Evolutionary conservation across 1,140 invertebrate species (phyloP).

Genomic region (Scylla paramamosain): DNA sequence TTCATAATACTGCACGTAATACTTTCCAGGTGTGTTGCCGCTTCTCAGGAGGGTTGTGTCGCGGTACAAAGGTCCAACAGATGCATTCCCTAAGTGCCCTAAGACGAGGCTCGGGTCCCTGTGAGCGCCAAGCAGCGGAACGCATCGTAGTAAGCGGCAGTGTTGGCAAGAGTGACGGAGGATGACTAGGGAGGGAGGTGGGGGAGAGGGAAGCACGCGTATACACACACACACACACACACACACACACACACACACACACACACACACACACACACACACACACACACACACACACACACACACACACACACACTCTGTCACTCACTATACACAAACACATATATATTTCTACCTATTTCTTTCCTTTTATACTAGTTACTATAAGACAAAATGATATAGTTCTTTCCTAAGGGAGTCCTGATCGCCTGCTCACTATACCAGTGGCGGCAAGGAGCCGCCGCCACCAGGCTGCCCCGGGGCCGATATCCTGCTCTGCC

Average conservation of each 20-base stretch:
- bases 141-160: too few species aligned
- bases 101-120: too few species aligned
- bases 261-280: neutral
- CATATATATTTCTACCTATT: slow-evolving; percentile 44
- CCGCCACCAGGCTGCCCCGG: neutral
- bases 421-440: neutral
- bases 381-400: neutral
- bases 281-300: neutral
- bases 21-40: too few species aligned
- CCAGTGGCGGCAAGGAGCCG: neutral
- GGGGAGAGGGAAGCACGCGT: too few species aligned
- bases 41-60: too few species aligned
- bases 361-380: neutral
- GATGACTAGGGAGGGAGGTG: too few species aligned
- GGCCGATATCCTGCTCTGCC: neutral
- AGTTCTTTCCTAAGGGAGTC: neutral
- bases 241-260: neutral
- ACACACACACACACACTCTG: neutral
- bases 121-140: too few species aligned
- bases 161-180: too few species aligned
- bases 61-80: too few species aligned
- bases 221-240: neutral
- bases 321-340: slow-evolving; percentile 29
- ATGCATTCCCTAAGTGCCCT: too few species aligned
- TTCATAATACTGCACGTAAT: too few species aligned